phyloP scores from a whole-genome alignment of 2,888 invertebrate species.

The Fabriciana adippe region DNA sequence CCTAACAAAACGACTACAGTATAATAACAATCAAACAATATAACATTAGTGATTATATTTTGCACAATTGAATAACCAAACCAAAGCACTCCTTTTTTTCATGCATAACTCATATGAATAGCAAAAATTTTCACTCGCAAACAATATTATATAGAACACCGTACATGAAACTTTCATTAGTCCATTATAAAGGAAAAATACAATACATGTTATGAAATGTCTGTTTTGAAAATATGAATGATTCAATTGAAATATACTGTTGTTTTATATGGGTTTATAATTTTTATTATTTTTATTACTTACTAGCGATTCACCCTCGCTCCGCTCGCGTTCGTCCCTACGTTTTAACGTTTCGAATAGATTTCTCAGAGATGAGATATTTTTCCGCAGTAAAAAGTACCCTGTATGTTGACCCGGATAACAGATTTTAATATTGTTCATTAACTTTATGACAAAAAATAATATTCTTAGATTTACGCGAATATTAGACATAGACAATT shows the following conservation, averaged over 20 bases:
- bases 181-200: conserved; percentile 26
- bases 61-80: conserved; percentile 6
- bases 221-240: conserved; percentile 15
- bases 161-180: conserved; percentile 37
- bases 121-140: conserved; percentile 26
- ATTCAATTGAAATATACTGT: conserved; percentile 12
- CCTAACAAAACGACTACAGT: no score
- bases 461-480: no score
- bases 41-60: background rate
- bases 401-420: no score
- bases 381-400: no score
- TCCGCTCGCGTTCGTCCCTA: no score
- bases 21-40: no score
- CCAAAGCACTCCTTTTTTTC: background rate
- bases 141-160: conserved; percentile 27
- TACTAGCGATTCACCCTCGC: no score
- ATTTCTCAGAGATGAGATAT: no score
- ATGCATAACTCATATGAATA: conserved; percentile 26
- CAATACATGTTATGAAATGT: conserved; percentile 11
- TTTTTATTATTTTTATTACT: background rate
- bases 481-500: no score
- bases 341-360: no score
- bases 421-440: no score
- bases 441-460: no score
- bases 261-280: background rate